phyloP scores from a whole-genome alignment of 2,797 vertebrate species.

The Falco novaeseelandiae region DNA sequence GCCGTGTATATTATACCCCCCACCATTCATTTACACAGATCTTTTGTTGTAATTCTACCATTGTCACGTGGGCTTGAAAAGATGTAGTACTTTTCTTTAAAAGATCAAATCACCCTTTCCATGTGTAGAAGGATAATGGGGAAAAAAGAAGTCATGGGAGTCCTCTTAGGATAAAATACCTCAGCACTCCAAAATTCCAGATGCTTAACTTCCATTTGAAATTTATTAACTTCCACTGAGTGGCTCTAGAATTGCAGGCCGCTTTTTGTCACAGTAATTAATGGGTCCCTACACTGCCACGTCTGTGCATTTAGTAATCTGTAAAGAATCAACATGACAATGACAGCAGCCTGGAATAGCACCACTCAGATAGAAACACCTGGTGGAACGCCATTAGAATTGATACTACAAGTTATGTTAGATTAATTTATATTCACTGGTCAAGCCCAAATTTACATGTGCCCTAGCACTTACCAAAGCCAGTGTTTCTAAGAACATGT shows the following conservation, averaged over 20 bases:
- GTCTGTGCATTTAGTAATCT: neutral
- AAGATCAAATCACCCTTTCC: neutral
- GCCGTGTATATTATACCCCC: neutral
- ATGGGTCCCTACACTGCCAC: neutral
- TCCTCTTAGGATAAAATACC: neutral
- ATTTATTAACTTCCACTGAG: neutral
- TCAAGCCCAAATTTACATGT: neutral
- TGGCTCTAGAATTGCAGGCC: neutral
- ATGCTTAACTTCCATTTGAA: neutral
- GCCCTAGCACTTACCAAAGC: neutral
- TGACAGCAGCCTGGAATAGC: neutral
- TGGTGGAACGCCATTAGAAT: neutral
- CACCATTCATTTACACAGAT: neutral
- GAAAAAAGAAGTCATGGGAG: neutral
- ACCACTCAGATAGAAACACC: neutral
- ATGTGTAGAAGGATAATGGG: neutral
- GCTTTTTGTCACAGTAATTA: neutral
- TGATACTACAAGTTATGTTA: neutral
- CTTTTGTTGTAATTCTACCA: neutral
- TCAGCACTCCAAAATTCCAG: neutral
- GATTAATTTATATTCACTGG: neutral
- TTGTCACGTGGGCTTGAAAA: accelerated
- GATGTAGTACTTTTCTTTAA: neutral
- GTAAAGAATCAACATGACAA: neutral
- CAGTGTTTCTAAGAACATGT: neutral